phyloP scores from a whole-genome alignment of 2,113 vertebrate species.

The Sterna hirundo region DNA sequence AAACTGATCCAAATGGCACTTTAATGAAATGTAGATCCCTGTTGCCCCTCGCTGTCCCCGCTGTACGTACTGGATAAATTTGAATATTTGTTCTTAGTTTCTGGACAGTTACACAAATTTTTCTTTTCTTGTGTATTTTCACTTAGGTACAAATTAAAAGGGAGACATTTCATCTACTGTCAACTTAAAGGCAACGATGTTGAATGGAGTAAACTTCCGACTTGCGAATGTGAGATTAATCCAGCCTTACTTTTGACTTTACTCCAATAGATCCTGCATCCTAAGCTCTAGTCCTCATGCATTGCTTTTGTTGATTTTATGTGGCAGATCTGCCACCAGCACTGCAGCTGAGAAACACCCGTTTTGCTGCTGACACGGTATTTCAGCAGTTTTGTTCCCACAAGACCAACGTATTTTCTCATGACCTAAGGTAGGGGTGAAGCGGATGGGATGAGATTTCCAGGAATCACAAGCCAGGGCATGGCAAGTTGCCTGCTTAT shows the following conservation, averaged over 20 bases:
- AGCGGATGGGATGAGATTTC: background rate
- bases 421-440: background rate
- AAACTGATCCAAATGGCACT: background rate
- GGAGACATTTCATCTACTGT: constrained; percentile 13
- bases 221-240: constrained; percentile 26
- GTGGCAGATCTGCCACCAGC: background rate
- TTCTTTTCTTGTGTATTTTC: background rate
- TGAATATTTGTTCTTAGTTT: background rate
- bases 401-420: background rate
- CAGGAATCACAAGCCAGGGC: background rate
- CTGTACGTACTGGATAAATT: fast-evolving
- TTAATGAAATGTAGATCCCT: background rate
- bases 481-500: background rate
- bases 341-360: background rate
- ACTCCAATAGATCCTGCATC: background rate
- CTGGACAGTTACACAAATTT: fast-evolving
- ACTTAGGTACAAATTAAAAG: constrained; percentile 32
- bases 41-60: background rate
- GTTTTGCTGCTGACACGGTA: background rate
- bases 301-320: fast-evolving
- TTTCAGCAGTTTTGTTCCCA: background rate
- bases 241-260: background rate
- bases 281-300: fast-evolving
- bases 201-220: constrained; percentile 34
- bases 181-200: background rate